A percentile compares a stretch with the other conserved stretches of the same genome.
Conservation (phyloP, 2,888 invertebrate genomes). For the Cacoxenus indagator region DNA sequence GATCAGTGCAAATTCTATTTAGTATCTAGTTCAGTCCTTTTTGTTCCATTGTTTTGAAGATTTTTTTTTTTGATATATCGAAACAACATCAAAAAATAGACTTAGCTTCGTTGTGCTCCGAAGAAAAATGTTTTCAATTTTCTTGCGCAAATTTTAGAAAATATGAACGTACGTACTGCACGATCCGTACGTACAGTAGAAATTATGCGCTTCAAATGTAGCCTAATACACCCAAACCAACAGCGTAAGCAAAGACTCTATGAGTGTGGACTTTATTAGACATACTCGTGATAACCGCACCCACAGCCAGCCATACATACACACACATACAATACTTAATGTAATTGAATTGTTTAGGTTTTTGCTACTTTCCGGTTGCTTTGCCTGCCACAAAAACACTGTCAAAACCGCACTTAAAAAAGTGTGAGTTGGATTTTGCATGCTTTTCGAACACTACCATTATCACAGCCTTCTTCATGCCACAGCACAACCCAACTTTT, state of each 20-base stretch:
- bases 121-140: slow-evolving; percentile 56
- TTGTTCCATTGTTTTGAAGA: background rate
- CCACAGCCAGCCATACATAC: slow-evolving; percentile 30
- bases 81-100: slow-evolving; percentile 35
- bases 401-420: background rate
- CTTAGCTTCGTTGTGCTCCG: slow-evolving; percentile 27
- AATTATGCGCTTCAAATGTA: slow-evolving; percentile 51
- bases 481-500: background rate
- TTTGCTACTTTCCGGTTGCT: slow-evolving; percentile 29
- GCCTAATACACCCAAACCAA: slow-evolving; percentile 20
- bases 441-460: slow-evolving; percentile 19
- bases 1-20: slow-evolving; percentile 60
- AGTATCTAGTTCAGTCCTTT: slow-evolving; percentile 55
- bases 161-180: slow-evolving; percentile 31
- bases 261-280: slow-evolving; percentile 60
- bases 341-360: slow-evolving; percentile 62
- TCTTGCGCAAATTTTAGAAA: slow-evolving; percentile 44
- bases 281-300: slow-evolving; percentile 13
- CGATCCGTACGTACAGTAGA: no score
- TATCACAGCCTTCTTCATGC: slow-evolving; percentile 22
- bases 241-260: slow-evolving; percentile 44
- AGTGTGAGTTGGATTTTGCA: slow-evolving; percentile 26
- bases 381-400: background rate
- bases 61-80: background rate
- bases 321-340: slow-evolving; percentile 39